Evolutionary conservation across 2,797 vertebrate genomes (phyloP), one percentile per base, ranked within the genome.

Genomic region (Labroides dimidiatus): DNA sequence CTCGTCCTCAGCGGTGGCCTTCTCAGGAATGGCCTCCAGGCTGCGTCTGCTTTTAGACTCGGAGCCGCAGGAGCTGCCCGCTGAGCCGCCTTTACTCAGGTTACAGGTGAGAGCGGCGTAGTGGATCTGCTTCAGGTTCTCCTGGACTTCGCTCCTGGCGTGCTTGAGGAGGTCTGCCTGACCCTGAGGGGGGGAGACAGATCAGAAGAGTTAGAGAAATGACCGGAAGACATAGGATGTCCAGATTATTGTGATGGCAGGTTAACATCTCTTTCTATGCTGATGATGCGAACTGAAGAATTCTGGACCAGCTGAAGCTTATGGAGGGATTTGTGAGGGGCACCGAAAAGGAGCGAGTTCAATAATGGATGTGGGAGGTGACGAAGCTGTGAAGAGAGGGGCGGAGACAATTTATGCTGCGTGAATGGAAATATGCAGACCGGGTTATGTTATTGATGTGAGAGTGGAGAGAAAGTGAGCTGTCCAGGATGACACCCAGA

Each of bases 101-200:
- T 95, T 95, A 77, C 96, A 97, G 0, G 97, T 96, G 78, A 98
- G 89, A 14, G 95, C 96, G 2, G 96, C 95, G 27, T 96, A 97
- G 91, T 98, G 97, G 88, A 99, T 96, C 94, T 99, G 97, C 84
- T 98, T 98, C 66, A 99, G 93, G 91, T 97, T 98, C 84, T 99
- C 98, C 92, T 95, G 82, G 69, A 97, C 96, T 90, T 99, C 97
- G 0, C 92, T 95, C 86, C 95, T 95, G 80, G 97, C 98, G 0
- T 97, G 97, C 81, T 98, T 98, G 81, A 99, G 90, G 70, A 99
- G 94, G 91, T 99, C 98, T 0, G 96, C 96, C 87, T 99, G 98
- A 67, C 97, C 98, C 98, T 99, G 91, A 33, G 83, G 81, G 48
- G 23, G 14, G 10, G 24, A 8, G 23, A 15, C 10, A 58, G 47